Evolutionary conservation across 2,797 vertebrate species (phyloP), one percentile per base, ranked within the genome.

Genomic region (Platyrinchus mystaceus): DNA sequence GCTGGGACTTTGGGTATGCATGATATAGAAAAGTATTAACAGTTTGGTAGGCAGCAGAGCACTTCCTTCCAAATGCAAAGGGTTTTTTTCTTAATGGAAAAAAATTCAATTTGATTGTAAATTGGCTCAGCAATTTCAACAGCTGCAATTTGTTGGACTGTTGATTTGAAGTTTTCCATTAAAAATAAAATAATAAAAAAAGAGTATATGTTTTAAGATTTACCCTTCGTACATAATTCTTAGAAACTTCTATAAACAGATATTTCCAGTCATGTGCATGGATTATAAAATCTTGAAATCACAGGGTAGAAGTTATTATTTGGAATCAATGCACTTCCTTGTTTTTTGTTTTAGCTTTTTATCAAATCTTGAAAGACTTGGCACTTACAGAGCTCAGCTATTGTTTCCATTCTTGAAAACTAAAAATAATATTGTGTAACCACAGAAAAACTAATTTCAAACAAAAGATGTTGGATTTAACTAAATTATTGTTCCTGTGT

Each of bases 361-460:
- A 89, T 77, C 71, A 92, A 87, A 53, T 36, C 75, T 82, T 92
- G 86, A 64, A 95, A 81, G 26, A 50, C 64, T 87, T 80, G 64
- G 67, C 67, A 63, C 30, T 73, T 70, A 56, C 15, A 69, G 78
- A 74, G 67, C 44, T 79, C 41, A 64, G 30, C 56, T 89, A 80
- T 89, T 94, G 77, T 93, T 93, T 90, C 47, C 4, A 2, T 84
- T 89, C 63, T 67, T 89, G 37, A 82, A 83, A 93, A 85, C 55
- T 53, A 73, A 90, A 95, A 96, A 86, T 63, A 88, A 67, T 82
- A 47, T 73, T 86, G 64, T 53, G 46, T 66, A 95, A 55, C 49
- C 16, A 50, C n/a, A 55, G n/a, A 89, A 90, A 89, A 89, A 73
- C 37, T 77, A 74, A 92, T 84, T 92, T 93, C 87, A 89, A 94